Percentiles rank a stretch among this genome's conserved stretches.
These are phyloP conservation scores for Syngnathus acus DNA, from an alignment of 2,797 vertebrate genomes.

Conservation along the genomic window DNA sequence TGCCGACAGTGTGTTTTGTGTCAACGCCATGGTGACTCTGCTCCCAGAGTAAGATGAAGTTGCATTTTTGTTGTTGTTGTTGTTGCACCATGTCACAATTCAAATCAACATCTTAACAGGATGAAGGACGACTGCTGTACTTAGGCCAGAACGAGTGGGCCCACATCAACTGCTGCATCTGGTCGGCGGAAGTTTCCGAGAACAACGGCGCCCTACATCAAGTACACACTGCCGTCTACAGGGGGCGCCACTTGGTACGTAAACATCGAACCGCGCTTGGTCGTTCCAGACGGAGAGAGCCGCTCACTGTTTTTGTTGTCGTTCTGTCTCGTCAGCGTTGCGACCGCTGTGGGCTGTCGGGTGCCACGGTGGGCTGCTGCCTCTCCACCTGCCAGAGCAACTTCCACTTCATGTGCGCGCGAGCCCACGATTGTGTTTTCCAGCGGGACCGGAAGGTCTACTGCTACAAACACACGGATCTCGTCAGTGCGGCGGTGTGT, in stretches of 20 bases:
- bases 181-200: constrained; percentile 93
- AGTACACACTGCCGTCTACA: constrained; percentile 83
- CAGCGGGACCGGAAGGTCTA: constrained; percentile 88
- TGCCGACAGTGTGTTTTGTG: constrained; percentile 81
- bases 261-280: not conserved
- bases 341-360: constrained; percentile 81
- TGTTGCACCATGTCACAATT: not conserved
- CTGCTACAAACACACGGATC: constrained; percentile 80
- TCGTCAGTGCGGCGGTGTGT: constrained; percentile 76
- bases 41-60: constrained; percentile 71
- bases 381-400: constrained; percentile 86
- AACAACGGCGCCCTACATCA: constrained; percentile 81
- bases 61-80: not conserved
- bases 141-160: constrained; percentile 93
- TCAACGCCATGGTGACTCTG: constrained; percentile 77
- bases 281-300: not conserved
- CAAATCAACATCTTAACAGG: constrained; percentile 50
- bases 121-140: constrained; percentile 83
- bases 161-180: constrained; percentile 89
- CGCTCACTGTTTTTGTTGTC: too few relatives aligned
- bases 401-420: constrained; percentile 94
- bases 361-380: constrained; percentile 90
- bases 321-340: constrained; percentile 71
- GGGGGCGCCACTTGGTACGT: constrained; percentile 84
- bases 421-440: constrained; percentile 80